Evolutionary conservation across 2,113 vertebrate species (phyloP).

Genomic region (Platichthys stellatus): DNA sequence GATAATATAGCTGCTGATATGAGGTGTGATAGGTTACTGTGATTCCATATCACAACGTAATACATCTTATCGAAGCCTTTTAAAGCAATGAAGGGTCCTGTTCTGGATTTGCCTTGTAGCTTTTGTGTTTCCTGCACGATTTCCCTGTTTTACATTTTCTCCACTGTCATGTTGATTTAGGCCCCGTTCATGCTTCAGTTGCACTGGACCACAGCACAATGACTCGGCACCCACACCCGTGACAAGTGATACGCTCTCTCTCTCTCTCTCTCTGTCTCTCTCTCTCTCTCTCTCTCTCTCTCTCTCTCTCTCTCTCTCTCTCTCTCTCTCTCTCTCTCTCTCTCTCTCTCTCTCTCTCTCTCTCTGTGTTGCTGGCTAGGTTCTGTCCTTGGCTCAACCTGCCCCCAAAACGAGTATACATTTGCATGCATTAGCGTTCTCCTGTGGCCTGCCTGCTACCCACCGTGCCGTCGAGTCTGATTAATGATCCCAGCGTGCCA

Average conservation of each 20-base stretch:
- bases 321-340: constrained; percentile 15
- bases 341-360: constrained; percentile 16
- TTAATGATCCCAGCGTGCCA: constrained; percentile 80
- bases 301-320: constrained; percentile 24
- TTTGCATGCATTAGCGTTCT: constrained; percentile 84
- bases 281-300: constrained; percentile 17
- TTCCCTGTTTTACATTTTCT: constrained; percentile 35
- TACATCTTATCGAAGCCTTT: not conserved
- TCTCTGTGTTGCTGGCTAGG: constrained; percentile 51
- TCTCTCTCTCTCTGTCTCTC: constrained; percentile 27
- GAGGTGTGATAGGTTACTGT: not conserved
- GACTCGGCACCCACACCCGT: constrained; percentile 10
- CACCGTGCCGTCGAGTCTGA: constrained; percentile 79
- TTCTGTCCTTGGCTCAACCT: constrained; percentile 80
- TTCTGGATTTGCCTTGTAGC: not conserved
- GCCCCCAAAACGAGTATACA: constrained; percentile 79
- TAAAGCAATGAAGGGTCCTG: not conserved
- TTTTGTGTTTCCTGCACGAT: constrained; percentile 19
- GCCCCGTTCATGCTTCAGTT: constrained; percentile 39
- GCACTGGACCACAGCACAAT: constrained; percentile 31
- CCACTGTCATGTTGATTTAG: constrained; percentile 41
- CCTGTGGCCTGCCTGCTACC: constrained; percentile 79
- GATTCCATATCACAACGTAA: constrained; percentile 1
- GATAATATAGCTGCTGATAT: constrained; percentile 20
- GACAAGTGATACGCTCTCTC: constrained; percentile 32